Base-by-base conservation (phyloP, 37 sponge, comb jelly and placozoan genomes). In the Amphimedon queenslandica region DNA sequence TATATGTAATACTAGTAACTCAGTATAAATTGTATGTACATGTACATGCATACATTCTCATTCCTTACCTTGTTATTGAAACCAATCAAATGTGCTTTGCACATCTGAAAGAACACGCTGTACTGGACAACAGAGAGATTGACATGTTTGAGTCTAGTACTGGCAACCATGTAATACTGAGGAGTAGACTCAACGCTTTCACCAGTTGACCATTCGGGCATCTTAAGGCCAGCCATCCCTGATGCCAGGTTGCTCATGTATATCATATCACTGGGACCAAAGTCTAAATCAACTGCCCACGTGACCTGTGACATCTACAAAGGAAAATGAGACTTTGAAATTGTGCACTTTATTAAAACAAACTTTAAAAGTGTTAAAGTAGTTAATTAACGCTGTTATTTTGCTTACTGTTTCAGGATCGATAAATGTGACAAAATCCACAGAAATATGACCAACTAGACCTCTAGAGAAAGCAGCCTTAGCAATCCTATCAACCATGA, bases 61-160 rank as follows among this genome's bases (percentile, higher is more conserved):
- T 40, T 32, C 11, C 69, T 70, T 29, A 89, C 91, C 86, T 90
- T 74, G 23, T 77, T 34, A 51, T 96, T 76, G 63, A 83, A 96
- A 8, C 90, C 95, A 67, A 98, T 94, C 58, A 73, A 79, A 58
- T 98, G 92, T 57, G 95, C 95, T 55, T 84, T 83, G 83, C 94
- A 98, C 84, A 98, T 86, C 71, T 89, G 92, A 71, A 98, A 94
- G 83, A 98, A 91, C 21, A 98, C 90, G 36, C 65, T 53, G 79
- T 85, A 87, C 47, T 92, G 91, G 23, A 94, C 58, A 10, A 94
- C 38, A 21, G 88, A 65, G 27, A 98, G 76, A 72, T 92, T 94
- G 76, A 83, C 74, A 80, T 98, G 95, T 57, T 64, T 57, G 34
- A 98, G 82, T 2, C 75, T 77, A 11, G 84, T 81, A 37, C 87